A percentile compares a stretch with the other conserved stretches of the same genome.
These are phyloP conservation scores for Cyclura pinguis DNA, from an alignment of 2,797 vertebrate species.

Conservation along the genomic window DNA sequence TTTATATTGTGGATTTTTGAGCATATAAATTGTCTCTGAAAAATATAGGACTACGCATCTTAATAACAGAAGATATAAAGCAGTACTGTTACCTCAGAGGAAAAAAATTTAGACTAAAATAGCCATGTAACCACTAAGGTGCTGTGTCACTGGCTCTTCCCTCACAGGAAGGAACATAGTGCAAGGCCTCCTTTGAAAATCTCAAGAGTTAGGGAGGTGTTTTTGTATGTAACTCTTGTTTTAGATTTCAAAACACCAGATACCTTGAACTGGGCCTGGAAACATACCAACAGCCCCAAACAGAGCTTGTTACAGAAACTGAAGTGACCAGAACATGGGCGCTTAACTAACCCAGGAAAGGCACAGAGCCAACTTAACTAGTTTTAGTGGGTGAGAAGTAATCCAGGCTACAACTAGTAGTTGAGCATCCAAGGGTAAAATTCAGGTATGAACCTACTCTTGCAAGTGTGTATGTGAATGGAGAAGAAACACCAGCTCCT, in stretches of 20 bases:
- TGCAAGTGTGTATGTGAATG: not conserved
- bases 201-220: too few species aligned
- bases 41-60: not conserved
- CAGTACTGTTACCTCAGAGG: too few species aligned
- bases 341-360: not conserved
- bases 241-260: not conserved
- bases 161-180: not conserved
- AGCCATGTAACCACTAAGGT: too few species aligned
- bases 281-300: not conserved
- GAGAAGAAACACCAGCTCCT: too few species aligned
- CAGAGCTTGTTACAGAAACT: not conserved
- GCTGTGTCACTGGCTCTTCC: not conserved
- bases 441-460: not conserved
- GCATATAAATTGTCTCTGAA: not conserved
- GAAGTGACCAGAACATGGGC: not conserved
- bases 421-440: not conserved
- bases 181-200: not conserved
- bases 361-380: not conserved
- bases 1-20: not conserved
- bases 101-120: too few species aligned
- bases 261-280: not conserved
- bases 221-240: not conserved
- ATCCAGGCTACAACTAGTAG: too few species aligned
- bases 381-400: not conserved
- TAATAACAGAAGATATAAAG: too few species aligned